phyloP scores from a whole-genome alignment of 2,113 vertebrate species.

The Polyodon spathula region DNA sequence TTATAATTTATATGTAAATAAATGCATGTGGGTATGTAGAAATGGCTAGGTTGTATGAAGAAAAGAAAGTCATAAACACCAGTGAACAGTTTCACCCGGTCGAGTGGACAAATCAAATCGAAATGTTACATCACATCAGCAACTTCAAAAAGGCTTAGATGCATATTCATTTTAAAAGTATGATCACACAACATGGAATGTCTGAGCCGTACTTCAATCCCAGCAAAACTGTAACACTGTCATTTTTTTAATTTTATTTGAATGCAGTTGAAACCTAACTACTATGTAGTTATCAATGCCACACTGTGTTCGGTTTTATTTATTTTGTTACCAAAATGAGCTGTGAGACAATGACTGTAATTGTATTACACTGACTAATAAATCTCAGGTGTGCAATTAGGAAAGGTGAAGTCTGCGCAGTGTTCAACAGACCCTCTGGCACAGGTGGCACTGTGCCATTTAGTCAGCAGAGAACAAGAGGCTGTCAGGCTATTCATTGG shows the following conservation, averaged over 20 bases:
- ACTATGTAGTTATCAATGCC: slow-evolving; percentile 4
- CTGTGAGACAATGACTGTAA: slow-evolving; percentile 34
- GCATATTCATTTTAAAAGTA: too few species aligned
- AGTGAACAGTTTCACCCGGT: too few species aligned
- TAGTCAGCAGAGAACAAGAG: slow-evolving; percentile 36
- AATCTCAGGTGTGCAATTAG: slow-evolving; percentile 39
- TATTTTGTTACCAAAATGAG: slow-evolving; percentile 19
- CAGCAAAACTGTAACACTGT: background rate
- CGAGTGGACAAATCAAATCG: too few species aligned
- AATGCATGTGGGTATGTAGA: too few species aligned
- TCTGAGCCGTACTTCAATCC: too few species aligned
- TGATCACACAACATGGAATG: too few species aligned
- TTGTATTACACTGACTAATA: slow-evolving; percentile 44
- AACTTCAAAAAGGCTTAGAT: too few species aligned
- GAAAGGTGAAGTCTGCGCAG: slow-evolving; percentile 25
- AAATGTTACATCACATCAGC: too few species aligned
- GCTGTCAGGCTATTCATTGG: slow-evolving; percentile 31
- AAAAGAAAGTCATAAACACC: too few species aligned
- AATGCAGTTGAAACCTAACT: background rate
- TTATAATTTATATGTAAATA: too few species aligned
- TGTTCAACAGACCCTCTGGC: slow-evolving; percentile 23
- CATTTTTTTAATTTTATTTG: background rate
- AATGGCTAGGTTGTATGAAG: too few species aligned
- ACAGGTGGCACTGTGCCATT: slow-evolving; percentile 38
- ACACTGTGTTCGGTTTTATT: slow-evolving; percentile 9